Evolutionary conservation across 2,113 vertebrate species (phyloP).

Genomic region (Nicator chloris): DNA sequence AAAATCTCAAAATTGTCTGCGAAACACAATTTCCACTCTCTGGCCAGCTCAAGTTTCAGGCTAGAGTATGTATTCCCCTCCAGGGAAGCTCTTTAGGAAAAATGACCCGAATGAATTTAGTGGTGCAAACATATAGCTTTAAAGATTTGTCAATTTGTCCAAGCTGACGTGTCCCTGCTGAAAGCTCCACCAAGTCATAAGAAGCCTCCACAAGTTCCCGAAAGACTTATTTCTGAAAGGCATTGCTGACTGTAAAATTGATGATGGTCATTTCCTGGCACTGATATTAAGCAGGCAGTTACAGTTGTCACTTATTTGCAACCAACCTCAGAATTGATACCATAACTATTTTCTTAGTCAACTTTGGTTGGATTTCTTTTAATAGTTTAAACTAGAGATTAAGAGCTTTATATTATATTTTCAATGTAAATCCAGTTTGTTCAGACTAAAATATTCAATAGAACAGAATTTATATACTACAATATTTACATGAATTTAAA

Average conservation of each 20-base stretch:
- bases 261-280: neutral
- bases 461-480: neutral
- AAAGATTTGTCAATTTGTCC: neutral
- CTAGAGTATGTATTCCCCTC: constrained; percentile 7
- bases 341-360: neutral
- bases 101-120: neutral
- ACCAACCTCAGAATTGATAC: neutral
- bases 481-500: neutral
- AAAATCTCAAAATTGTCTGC: constrained; percentile 62
- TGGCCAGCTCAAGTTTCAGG: constrained; percentile 23
- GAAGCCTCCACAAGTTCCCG: neutral
- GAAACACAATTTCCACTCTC: constrained; percentile 58
- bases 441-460: neutral
- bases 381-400: neutral
- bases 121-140: constrained; percentile 14
- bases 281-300: neutral
- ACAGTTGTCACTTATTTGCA: neutral
- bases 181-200: neutral
- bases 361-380: neutral
- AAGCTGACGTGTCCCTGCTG: neutral
- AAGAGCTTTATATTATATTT: neutral
- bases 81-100: constrained; percentile 48
- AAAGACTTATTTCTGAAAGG: neutral
- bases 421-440: neutral
- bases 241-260: neutral